Evolutionary conservation across 2,888 invertebrate species (phyloP), one percentile per base, ranked within the genome.

Genomic region (Megamerina dolium): DNA sequence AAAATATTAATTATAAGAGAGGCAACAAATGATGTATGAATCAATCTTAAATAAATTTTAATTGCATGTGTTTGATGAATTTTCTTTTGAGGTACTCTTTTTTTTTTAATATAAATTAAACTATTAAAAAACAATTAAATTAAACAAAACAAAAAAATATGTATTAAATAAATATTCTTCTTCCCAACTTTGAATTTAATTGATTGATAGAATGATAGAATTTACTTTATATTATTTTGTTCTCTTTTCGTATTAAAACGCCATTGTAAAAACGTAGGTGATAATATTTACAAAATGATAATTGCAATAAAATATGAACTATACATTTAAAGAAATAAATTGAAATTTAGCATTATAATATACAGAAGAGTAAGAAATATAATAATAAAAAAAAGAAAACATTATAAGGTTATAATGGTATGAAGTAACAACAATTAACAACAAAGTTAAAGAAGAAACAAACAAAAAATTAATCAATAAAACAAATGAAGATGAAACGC

Each of bases 211-310:
- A n/a, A n/a, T n/a, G n/a, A n/a, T n/a, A n/a, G n/a, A n/a, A n/a
- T n/a, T n/a, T n/a, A n/a, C n/a, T n/a, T n/a, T n/a, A n/a, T n/a
- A n/a, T n/a, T n/a, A n/a, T n/a, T n/a, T n/a, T n/a, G n/a, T n/a
- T n/a, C n/a, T n/a, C n/a, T n/a, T n/a, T n/a, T 34, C 52, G 44
- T 48, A 54, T 56, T 55, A 53, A 66, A 63, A 58, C 65, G 67
- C 68, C 68, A 66, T 68, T 67, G 67, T 67, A 68, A 64, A 67
- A 67, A 66, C 56, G 46, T 68, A 66, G 68, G 66, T 68, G 68
- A 67, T 67, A 65, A 58, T 46, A 51, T 48, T 49, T 46, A 49
- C 43, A 51, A 42, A 47, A 48, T 39, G 45, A 46, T 30, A 38
- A 45, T 37, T 38, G 41, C 37, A 38, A 34, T 44, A 14, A 20